Conservation (phyloP, 35 echinoderm and acorn worm species). For the Eucidaris tribuloides region DNA sequence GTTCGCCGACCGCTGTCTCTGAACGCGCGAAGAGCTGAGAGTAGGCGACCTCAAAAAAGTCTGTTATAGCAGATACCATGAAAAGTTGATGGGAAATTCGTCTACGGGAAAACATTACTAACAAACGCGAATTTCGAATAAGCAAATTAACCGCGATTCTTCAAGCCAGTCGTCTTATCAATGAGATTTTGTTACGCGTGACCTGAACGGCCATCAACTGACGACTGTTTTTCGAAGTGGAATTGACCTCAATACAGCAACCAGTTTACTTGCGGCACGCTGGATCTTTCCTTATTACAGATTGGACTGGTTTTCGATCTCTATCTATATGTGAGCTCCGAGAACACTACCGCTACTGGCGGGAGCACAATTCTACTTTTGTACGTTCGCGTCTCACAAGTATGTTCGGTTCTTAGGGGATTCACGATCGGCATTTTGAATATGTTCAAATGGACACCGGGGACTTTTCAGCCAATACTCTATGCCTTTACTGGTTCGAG, state of each 20-base stretch:
- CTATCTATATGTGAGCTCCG: too few relatives aligned
- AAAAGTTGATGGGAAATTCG: too few relatives aligned
- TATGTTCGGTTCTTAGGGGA: too few relatives aligned
- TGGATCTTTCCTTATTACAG: too few relatives aligned
- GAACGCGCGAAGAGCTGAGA: neutral
- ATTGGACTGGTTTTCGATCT: neutral
- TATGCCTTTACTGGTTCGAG: neutral
- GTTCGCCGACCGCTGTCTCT: neutral
- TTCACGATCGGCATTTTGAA: neutral
- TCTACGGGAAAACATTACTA: conserved; percentile 3
- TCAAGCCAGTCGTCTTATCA: too few relatives aligned
- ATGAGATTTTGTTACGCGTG: too few relatives aligned
- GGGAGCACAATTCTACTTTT: too few relatives aligned
- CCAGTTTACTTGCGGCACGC: neutral
- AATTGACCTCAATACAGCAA: neutral
- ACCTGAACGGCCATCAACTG: too few relatives aligned
- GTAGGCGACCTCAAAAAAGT: neutral
- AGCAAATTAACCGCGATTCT: too few relatives aligned
- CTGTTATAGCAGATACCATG: conserved; percentile 19
- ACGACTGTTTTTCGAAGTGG: neutral
- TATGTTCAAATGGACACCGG: too few relatives aligned
- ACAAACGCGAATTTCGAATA: neutral
- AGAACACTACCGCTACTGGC: too few relatives aligned
- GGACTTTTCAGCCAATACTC: neutral
- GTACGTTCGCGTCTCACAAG: too few relatives aligned